Base-by-base conservation (phyloP, 2,888 invertebrate species). In the Troilus luridus region DNA sequence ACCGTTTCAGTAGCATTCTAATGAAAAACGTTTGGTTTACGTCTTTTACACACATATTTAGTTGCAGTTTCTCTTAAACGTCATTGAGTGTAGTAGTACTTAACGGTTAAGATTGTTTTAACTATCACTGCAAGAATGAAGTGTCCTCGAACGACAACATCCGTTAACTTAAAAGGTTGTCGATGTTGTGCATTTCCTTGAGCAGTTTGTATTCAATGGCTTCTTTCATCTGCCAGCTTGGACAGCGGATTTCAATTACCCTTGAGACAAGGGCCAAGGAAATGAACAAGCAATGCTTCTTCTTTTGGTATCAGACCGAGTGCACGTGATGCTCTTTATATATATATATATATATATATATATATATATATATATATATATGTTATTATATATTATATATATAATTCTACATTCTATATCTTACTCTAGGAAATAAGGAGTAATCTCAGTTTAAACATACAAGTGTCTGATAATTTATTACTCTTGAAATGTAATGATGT, bases 141-240 rank as follows among this genome's bases (percentile, higher is more conserved):
- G 27, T 41, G 21, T 41, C 72, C 72, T 77, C 41, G 72, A 77
- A 41, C 27, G 6, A 41, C 27, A 77, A 27, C 41, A 77, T 77
- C 72, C 41, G 27, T 19, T 41, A 41, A 19, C 72, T 77, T 77
- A 77, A 77, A 77, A 77, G 72, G 27, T 41, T 41, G 72, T 7
- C 72, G 7, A 19, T 77, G 72, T 77, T 41, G 17, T 77, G 72
- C 72, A 77, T 41, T 77, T 77, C 72, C 72, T 77, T 77, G 24
- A 77, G 17, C 72, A 77, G 17, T 17, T 41, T 77, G 72, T 27
- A 41, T 41, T 77, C 72, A 41, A 41, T 41, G 12, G 41, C 8
- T 3, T 77, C 27, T 41, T 77, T 77, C 72, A 77, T 27, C 27
- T 19, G 72, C 72, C 72, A 77, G 41, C 72, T 77, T 77, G 72